Base-by-base conservation (phyloP, 2,113 vertebrate species). In the Rhineura floridana region DNA sequence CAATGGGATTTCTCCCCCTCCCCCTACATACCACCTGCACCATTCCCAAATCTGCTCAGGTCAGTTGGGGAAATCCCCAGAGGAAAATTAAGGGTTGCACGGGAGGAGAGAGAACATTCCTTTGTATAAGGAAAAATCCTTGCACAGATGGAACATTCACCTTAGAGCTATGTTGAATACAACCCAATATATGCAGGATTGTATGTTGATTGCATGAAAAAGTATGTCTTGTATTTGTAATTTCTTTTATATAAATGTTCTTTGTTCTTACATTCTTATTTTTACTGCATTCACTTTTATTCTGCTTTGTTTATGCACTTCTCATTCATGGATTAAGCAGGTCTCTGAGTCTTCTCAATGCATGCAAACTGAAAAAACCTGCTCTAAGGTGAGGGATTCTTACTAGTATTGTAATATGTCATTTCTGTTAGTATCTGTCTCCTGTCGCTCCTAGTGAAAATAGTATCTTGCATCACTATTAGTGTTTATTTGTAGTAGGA, bases 341-440 rank as follows among this genome's bases (percentile, higher is more conserved):
- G 93, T 96, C 96, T 94, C 91, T 96, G 96, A 96, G 93, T 95
- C 96, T 97, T 95, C 96, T 96, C 91, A 94, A 84, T 93, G 92
- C 95, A 80, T 89, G 95, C 94, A 96, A 95, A 97, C 93, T 95
- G 94, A 96, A 96, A 93, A 97, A 97, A 92, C 87, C 96, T 90
- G 84, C 96, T 59, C 90, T 96, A 93, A 97, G 97, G 97, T 97
- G 97, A 98, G 96, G 96, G 91, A 79, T 90, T 55, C 92, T 90
- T 90, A 50, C 87, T 89, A 87, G 73, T 76, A 90, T 55, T 86
- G 46, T 92, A 85, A 81, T 42, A 39, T 87, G 17, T 93, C 92
- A 70, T 89, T 72, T n/a, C 88, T 88, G 19, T 65, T 33, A 13
- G 55, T 83, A 1, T 25, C 88, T 78, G 25, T 83, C 89, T 90